Conservation (phyloP, 2,113 vertebrate species). For the Gallinago paraguaiae region DNA sequence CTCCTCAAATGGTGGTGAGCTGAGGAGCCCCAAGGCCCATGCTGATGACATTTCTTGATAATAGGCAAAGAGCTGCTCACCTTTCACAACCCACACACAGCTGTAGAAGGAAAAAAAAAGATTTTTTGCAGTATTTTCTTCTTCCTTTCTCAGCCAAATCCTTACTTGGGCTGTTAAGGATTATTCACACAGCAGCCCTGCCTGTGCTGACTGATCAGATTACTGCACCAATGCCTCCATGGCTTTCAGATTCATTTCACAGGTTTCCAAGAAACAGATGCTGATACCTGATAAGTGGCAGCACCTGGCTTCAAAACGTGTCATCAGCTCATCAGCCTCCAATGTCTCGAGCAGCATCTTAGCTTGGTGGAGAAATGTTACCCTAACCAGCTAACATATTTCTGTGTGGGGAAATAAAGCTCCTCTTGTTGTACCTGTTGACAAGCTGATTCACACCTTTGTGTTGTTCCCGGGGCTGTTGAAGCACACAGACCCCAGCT, state of each 20-base stretch:
- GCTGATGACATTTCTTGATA: neutral
- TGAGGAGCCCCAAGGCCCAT: neutral
- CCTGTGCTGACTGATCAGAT: neutral
- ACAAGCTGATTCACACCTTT: slow-evolving; percentile 1
- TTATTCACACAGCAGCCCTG: neutral
- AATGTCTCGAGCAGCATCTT: slow-evolving; percentile 33
- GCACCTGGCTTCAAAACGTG: slow-evolving; percentile 47
- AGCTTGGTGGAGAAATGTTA: neutral
- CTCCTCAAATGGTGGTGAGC: neutral
- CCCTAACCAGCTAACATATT: slow-evolving; percentile 38
- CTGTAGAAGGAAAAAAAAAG: neutral
- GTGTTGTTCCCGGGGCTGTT: neutral
- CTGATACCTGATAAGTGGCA: slow-evolving; percentile 49
- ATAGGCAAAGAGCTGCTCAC: neutral
- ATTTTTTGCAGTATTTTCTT: neutral
- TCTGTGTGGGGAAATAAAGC: slow-evolving; percentile 4
- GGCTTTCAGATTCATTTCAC: slow-evolving; percentile 42
- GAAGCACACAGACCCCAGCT: neutral
- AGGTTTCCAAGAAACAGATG: slow-evolving; percentile 59
- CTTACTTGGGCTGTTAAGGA: neutral
- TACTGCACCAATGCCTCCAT: neutral
- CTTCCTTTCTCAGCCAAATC: neutral
- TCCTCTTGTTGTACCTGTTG: neutral
- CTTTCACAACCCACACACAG: neutral
- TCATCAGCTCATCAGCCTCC: slow-evolving; percentile 17